A percentile compares a stretch with the other conserved stretches of the same genome.
phyloP scores from a whole-genome alignment of 2,888 invertebrate species.

The Endomychus coccineus region DNA sequence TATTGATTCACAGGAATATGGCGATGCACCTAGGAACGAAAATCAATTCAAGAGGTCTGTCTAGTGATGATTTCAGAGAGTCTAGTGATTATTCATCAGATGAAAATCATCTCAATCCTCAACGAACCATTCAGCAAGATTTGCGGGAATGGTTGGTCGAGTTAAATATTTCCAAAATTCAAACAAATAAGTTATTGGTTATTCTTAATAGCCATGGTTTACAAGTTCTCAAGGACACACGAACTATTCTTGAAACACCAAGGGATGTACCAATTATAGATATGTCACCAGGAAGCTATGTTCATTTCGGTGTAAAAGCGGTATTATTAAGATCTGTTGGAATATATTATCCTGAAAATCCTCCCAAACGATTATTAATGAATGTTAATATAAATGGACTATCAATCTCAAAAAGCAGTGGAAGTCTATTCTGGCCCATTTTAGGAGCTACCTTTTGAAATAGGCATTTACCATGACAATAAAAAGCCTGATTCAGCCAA shows the following conservation, averaged over 20 bases:
- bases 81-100: slow-evolving; percentile 1
- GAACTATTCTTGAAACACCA: slow-evolving; percentile 3
- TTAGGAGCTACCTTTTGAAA: slow-evolving; percentile 2
- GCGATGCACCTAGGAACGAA: neutral
- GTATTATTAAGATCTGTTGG: neutral
- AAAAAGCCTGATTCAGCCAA: slow-evolving; percentile 10
- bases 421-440: slow-evolving; percentile 6
- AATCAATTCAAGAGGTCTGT: no score
- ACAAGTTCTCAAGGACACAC: slow-evolving; percentile 2
- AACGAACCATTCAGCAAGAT: slow-evolving; percentile 3
- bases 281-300: neutral
- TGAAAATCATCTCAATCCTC: no score
- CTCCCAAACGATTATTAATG: neutral
- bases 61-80: no score
- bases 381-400: slow-evolving; percentile 7
- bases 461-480: slow-evolving; percentile 8
- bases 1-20: neutral
- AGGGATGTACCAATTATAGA: neutral
- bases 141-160: slow-evolving; percentile 4
- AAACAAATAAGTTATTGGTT: slow-evolving; percentile 2
- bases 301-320: slow-evolving; percentile 3
- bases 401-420: slow-evolving; percentile 2
- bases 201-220: slow-evolving; percentile 4
- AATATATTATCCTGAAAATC: neutral
- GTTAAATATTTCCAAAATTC: slow-evolving; percentile 3